Base-by-base conservation (phyloP, 2,888 invertebrate species). In the Xestobium rufovillosum region DNA sequence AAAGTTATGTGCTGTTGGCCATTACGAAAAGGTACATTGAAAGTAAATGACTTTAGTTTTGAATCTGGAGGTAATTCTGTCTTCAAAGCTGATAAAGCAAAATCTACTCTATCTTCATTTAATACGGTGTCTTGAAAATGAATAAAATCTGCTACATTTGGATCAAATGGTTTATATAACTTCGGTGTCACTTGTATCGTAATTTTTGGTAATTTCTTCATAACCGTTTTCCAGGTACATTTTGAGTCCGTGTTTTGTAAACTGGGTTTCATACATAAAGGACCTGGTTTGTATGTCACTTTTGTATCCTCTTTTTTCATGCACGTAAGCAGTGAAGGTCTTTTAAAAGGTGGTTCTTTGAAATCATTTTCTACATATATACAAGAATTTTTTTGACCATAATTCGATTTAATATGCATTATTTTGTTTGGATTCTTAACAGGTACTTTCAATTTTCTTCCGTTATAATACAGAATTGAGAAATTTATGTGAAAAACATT, bases 21-120 rank as follows among this genome's bases (percentile, higher is more conserved):
- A 55, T 72, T 72, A 42, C 68, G 63, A 51, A 78, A 82, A 13
- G 68, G 66, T 44, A 80, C 61, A 34, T 71, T 65, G 59, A 81
- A 79, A 26, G 67, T 67, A 31, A 75, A 68, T 12, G 62, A 60
- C 41, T 60, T 55, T 19, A 15, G 17, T 29, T 39, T n/a, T 30
- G 13, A 3, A 6, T 28, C 3, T n/a, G n/a, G n/a, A n/a, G n/a
- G n/a, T n/a, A n/a, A n/a, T 39, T 33, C 12, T 26, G 34, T 41
- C 33, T 66, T 67, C 41, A 78, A 49, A 26, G 68, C 69, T 10
- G 73, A 68, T 33, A 72, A 65, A 14, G 78, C 71, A 60, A 75
- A 75, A 35, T 73, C 67, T 1, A 73, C 70, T 67, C 72, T 71
- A 45, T 69, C 65, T 33, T 59, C 53, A 23, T 67, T 62, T 42